Base-by-base conservation (phyloP, 1,140 invertebrate genomes). In the Scylla paramamosain region DNA sequence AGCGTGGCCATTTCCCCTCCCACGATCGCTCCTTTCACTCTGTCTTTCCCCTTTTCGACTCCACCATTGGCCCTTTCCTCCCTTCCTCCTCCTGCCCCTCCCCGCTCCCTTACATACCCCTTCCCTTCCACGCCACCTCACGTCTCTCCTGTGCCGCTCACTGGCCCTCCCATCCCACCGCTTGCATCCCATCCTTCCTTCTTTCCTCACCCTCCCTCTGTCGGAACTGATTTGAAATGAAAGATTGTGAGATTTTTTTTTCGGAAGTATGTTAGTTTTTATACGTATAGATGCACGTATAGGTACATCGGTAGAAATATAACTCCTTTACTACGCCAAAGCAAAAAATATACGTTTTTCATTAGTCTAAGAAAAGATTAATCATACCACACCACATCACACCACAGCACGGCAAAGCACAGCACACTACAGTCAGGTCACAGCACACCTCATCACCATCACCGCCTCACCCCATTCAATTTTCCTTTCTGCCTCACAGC, bases 401-500 rank as follows among this genome's bases (percentile, higher is more conserved):
- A 25, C 52, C 39, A 91, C 28, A 91, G 1, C 46, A 91, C 46
- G 59, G 32, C 28, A 7, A 39, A n/a, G 32, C 31, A 88, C 86
- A 39, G 16, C 28, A 84, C 12, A 32, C 32, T 14, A 14, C 32
- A 39, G 16, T 28, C 52, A 77, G 48, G 4, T 39, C 52, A 91
- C 90, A 77, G 4, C 52, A 77, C 29, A 39, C 52, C 52, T 29
- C 52, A 77, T 45, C 46, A 91, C 90, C 90, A 32, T 39, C 12
- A 91, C 90, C 59, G 16, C 28, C 88, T n/a, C n/a, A 46, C 31
- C 10, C 45, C 67, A 77, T 77, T 77, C 67, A 77, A 77, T 77
- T 77, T 77, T 77, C 67, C 67, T 77, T 77, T 77, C 67, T n/a
- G 67, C 67, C 67, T 77, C 67, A 7, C 67, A 77, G 67, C 67